Evolutionary conservation across 2,113 vertebrate genomes (phyloP).

Genomic region (Turdus rufiventris): DNA sequence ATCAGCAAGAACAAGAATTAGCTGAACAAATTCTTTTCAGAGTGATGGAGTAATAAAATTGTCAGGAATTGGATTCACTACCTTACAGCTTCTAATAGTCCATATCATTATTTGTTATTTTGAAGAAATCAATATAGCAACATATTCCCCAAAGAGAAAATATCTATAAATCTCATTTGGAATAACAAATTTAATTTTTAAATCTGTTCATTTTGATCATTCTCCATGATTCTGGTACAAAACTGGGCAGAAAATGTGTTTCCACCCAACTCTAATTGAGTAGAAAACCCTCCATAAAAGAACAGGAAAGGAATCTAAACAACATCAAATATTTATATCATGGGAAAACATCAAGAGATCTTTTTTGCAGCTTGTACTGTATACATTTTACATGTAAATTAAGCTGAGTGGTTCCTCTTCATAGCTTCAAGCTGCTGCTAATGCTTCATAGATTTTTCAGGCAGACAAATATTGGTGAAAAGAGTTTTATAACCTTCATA

Average conservation of each 20-base stretch:
- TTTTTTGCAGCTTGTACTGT: slow-evolving; percentile 24
- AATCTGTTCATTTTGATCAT: slow-evolving; percentile 29
- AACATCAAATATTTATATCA: slow-evolving; percentile 68
- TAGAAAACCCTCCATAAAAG: slow-evolving; percentile 24
- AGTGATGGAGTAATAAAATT: slow-evolving; percentile 15
- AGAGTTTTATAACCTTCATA: slow-evolving; percentile 37
- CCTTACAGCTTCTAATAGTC: slow-evolving; percentile 24
- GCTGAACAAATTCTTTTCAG: slow-evolving; percentile 37
- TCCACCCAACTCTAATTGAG: slow-evolving; percentile 36
- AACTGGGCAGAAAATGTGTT: slow-evolving; percentile 30
- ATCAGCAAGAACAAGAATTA: slow-evolving; percentile 7
- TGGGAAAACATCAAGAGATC: slow-evolving; percentile 52
- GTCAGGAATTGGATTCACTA: slow-evolving; percentile 26
- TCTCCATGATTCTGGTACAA: not conserved
- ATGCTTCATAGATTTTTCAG: slow-evolving; percentile 9
- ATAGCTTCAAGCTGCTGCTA: slow-evolving; percentile 14
- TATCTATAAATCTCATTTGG: slow-evolving; percentile 47
- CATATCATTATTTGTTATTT: slow-evolving; percentile 25
- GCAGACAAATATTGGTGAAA: slow-evolving; percentile 43
- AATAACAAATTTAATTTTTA: slow-evolving; percentile 50
- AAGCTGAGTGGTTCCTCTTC: slow-evolving; percentile 27
- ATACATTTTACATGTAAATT: slow-evolving; percentile 57
- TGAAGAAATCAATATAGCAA: slow-evolving; percentile 3
- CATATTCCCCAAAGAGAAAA: slow-evolving; percentile 30
- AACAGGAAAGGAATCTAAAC: slow-evolving; percentile 56